A percentile compares a stretch with the other conserved stretches of the same genome.
phyloP scores from a whole-genome alignment of 2,888 invertebrate genomes.

The Sceliomorpha sp. region DNA sequence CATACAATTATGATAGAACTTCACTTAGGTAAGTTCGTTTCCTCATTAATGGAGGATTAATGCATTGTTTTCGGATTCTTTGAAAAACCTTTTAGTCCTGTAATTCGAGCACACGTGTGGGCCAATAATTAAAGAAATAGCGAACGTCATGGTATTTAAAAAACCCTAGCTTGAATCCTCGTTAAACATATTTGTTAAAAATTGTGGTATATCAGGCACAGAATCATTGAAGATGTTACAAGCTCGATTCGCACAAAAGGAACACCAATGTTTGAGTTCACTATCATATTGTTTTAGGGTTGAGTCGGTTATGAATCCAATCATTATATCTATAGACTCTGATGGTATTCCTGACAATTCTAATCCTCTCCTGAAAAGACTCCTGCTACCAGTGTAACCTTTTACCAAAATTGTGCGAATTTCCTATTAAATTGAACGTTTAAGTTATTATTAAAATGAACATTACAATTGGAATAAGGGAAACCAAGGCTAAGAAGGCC shows the following conservation, averaged over 20 bases:
- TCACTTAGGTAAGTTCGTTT: too few species aligned
- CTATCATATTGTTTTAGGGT: slow-evolving; percentile 36
- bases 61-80: too few species aligned
- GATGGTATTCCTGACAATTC: slow-evolving; percentile 18
- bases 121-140: too few species aligned
- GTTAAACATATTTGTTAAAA: slow-evolving; percentile 1
- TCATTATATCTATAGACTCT: slow-evolving; percentile 26
- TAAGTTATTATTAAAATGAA: slow-evolving; percentile 32
- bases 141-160: too few species aligned
- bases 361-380: slow-evolving; percentile 39
- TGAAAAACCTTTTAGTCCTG: too few species aligned
- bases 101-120: too few species aligned
- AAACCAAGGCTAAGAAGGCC: slow-evolving; percentile 19
- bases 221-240: too few species aligned
- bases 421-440: slow-evolving; percentile 26
- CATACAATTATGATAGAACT: too few species aligned
- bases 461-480: slow-evolving; percentile 36
- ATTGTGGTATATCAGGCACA: background rate
- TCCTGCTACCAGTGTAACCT: slow-evolving; percentile 28
- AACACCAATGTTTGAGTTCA: background rate
- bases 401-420: slow-evolving; percentile 16
- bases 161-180: background rate
- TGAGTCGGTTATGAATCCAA: slow-evolving; percentile 30
- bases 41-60: too few species aligned
- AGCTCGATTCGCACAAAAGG: too few species aligned